Percentiles rank a stretch among this genome's conserved stretches.
These are phyloP conservation scores for Platysternon megacephalum DNA, from an alignment of 2,113 vertebrate species.

Conservation along the genomic window DNA sequence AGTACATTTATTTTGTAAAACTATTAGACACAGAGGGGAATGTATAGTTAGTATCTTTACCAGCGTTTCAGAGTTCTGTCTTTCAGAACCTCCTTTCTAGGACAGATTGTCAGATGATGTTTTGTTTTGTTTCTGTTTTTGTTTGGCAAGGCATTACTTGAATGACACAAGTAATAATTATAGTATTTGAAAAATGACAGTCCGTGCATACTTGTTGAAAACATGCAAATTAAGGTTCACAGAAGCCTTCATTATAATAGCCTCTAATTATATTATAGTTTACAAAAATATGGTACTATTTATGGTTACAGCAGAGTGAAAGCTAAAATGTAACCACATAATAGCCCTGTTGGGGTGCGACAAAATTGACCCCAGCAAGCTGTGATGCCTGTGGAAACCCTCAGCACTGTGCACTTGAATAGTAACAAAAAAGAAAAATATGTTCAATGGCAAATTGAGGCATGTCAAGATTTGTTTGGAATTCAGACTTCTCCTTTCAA, in stretches of 20 bases:
- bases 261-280: constrained; percentile 72
- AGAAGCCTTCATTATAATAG: constrained; percentile 60
- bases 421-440: constrained; percentile 16
- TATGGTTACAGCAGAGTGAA: constrained; percentile 48
- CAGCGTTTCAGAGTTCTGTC: background rate
- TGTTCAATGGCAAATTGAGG: constrained; percentile 38
- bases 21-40: constrained; percentile 11
- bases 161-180: constrained; percentile 68
- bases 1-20: background rate
- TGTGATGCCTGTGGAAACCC: background rate
- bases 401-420: background rate
- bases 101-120: constrained; percentile 30
- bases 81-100: constrained; percentile 27
- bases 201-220: constrained; percentile 60
- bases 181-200: constrained; percentile 61
- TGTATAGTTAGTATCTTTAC: constrained; percentile 8
- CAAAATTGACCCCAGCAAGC: constrained; percentile 8
- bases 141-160: background rate
- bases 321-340: constrained; percentile 12
- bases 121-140: constrained; percentile 14
- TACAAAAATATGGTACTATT: constrained; percentile 56
- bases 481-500: constrained; percentile 66
- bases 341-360: background rate
- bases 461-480: constrained; percentile 64
- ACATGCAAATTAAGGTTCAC: constrained; percentile 61